Conservation (phyloP, 2,888 invertebrate species). For the Conus canariensis region DNA sequence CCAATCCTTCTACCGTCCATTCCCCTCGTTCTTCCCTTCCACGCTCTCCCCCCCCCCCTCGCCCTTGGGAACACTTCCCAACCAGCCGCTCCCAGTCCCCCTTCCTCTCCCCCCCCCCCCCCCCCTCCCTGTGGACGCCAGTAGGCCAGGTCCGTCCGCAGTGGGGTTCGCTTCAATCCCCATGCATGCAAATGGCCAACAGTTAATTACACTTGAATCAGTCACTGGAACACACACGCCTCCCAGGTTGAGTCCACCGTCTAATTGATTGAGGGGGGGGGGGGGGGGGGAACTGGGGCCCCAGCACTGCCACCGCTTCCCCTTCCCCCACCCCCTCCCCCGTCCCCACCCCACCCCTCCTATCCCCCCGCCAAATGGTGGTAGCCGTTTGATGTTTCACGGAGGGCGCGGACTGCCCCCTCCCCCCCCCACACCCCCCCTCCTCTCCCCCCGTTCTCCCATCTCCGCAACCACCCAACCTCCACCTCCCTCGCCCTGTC, state of each 20-base stretch:
- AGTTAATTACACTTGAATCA: slow-evolving; percentile 26
- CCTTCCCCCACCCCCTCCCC: too few species aligned
- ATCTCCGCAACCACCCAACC: too few species aligned
- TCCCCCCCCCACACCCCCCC: neutral
- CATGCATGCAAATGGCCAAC: slow-evolving; percentile 23
- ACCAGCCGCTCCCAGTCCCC: neutral
- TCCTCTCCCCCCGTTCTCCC: too few species aligned
- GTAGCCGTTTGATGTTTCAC: neutral
- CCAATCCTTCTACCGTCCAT: neutral
- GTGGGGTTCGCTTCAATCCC: neutral
- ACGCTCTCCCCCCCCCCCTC: neutral
- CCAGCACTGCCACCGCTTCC: neutral
- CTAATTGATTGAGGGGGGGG: neutral
- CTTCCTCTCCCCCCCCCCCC: neutral
- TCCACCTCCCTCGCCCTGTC: neutral
- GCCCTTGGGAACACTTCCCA: neutral
- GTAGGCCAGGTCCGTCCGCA: neutral
- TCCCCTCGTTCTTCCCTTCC: neutral
- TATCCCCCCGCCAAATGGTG: neutral
- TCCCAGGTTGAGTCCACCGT: neutral
- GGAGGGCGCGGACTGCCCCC: neutral
- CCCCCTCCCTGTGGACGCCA: neutral
- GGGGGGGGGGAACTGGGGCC: neutral
- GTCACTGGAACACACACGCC: slow-evolving; percentile 6
- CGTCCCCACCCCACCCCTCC: too few species aligned